Evolutionary conservation across 2,888 invertebrate genomes (phyloP).

Genomic region (Philopedon plagiatum): DNA sequence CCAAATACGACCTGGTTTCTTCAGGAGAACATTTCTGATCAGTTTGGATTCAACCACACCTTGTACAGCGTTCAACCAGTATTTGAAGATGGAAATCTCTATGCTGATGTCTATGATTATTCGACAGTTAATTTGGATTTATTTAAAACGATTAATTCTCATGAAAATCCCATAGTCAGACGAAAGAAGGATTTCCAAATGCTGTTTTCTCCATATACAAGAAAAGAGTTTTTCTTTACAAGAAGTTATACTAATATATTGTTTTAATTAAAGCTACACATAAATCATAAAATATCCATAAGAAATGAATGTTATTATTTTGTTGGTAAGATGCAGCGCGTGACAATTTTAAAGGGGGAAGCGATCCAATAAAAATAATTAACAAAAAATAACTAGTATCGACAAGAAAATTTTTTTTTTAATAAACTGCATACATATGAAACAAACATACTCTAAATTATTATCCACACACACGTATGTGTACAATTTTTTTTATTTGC

Average conservation of each 20-base stretch:
- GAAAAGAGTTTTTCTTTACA: neutral
- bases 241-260: neutral
- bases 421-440: too few relatives aligned
- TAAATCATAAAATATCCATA: too few relatives aligned
- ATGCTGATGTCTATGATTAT: conserved; percentile 31
- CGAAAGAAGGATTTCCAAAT: conserved; percentile 20
- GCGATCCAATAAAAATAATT: too few relatives aligned
- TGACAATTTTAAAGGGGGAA: too few relatives aligned
- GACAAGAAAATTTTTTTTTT: too few relatives aligned
- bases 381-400: too few relatives aligned
- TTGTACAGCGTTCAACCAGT: conserved; percentile 36
- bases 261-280: neutral
- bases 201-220: conserved; percentile 34
- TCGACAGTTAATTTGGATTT: conserved; percentile 12
- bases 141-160: conserved; percentile 10
- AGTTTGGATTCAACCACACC: conserved; percentile 40
- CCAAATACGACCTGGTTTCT: conserved; percentile 33
- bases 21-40: conserved; percentile 31
- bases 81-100: conserved; percentile 36
- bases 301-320: too few relatives aligned
- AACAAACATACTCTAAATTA: too few relatives aligned
- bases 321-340: too few relatives aligned
- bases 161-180: neutral
- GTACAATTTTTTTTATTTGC: too few relatives aligned
- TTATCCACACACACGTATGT: too few relatives aligned